Base-by-base conservation (phyloP, 2,888 invertebrate genomes). In the Brachyptera risi region DNA sequence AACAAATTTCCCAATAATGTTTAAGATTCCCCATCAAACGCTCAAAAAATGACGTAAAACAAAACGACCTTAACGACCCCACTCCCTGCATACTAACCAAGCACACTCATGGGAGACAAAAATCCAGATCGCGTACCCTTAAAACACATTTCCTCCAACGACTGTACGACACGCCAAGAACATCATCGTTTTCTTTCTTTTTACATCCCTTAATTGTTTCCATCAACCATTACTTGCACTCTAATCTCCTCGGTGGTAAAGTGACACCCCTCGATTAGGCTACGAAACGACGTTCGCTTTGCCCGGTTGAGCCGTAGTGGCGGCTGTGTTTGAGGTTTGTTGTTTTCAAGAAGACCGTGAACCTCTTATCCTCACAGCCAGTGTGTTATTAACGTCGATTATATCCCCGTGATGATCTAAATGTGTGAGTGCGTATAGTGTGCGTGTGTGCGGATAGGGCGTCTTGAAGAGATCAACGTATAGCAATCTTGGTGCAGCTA, bases 181-280 rank as follows among this genome's bases (percentile, higher is more conserved):
- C 50, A 51, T 51, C 24, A 51, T 51, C 50, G 50, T 51, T 51
- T 51, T n/a, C n/a, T n/a, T n/a, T n/a, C n/a, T n/a, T n/a, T 51
- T 51, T 27, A 17, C 50, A 17, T 15, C 27, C 17, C 50, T 24
- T 51, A 51, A 51, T 51, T 51, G 50, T 51, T 51, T 51, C 50
- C 50, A 42, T 51, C 15, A 51, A 27, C 50, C 50, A 51, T 51
- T 51, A 51, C 27, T 27, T 24, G 50, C 27, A 26, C 27, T 51
- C 27, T 51, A 51, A 51, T 51, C 50, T n/a, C n/a, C n/a, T n/a
- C 50, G n/a, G 27, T 17, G 27, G 50, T 31, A 51, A 51, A 17
- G 50, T 24, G 26, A 27, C 50, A 51, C 50, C 50, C 50, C 50
- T 51, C 50, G 50, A 51, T 51, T 51, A 51, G 50, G 50, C 24